phyloP scores from a whole-genome alignment of 2,888 invertebrate genomes.

The Sisyra terminalis region DNA sequence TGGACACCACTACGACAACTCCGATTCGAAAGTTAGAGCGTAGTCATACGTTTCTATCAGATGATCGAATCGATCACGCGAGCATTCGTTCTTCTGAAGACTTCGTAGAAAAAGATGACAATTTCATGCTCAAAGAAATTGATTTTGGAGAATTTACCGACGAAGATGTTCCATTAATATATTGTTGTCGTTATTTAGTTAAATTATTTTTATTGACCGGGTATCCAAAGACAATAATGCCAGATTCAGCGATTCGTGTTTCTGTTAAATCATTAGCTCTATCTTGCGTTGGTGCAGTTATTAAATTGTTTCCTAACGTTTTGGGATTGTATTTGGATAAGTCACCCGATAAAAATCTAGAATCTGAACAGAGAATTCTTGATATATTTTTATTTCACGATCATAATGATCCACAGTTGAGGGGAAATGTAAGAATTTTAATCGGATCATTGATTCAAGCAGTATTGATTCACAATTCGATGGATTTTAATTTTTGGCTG shows the following conservation, averaged over 20 bases:
- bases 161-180: constrained; percentile 45
- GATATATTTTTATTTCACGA: constrained; percentile 53
- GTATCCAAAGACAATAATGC: constrained; percentile 32
- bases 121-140: constrained; percentile 26
- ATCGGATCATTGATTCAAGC: constrained; percentile 49
- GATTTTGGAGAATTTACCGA: constrained; percentile 51
- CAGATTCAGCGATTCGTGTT: constrained; percentile 66
- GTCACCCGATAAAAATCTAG: constrained; percentile 24
- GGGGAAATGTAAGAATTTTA: constrained; percentile 52
- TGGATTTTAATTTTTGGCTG: constrained; percentile 36
- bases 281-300: constrained; percentile 57
- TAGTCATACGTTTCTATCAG: neutral
- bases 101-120: constrained; percentile 15
- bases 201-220: constrained; percentile 60
- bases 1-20: too few species aligned
- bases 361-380: constrained; percentile 38
- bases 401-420: constrained; percentile 68
- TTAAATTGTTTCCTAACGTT: constrained; percentile 55
- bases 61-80: neutral
- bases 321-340: constrained; percentile 49
- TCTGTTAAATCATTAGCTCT: constrained; percentile 82
- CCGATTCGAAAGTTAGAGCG: too few species aligned
- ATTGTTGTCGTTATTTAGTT: constrained; percentile 53
- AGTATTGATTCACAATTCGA: constrained; percentile 36
- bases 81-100: constrained; percentile 9